Percentiles rank a stretch among this genome's conserved stretches.
phyloP scores from a whole-genome alignment of 2,797 vertebrate species.

The Muscicapa comitata region DNA sequence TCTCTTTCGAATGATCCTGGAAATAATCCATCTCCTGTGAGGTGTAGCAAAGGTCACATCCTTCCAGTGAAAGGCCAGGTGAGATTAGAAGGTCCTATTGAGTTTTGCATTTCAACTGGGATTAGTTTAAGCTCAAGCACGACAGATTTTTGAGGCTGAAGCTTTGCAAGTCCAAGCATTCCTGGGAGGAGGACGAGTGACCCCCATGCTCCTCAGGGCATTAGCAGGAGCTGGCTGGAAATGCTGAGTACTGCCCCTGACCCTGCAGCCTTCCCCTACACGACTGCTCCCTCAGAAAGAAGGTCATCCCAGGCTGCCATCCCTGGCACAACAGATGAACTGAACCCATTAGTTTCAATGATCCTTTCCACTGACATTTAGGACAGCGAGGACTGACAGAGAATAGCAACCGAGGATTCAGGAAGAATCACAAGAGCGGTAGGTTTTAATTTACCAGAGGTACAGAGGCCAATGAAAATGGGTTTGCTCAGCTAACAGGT shows the following conservation, averaged over 20 bases:
- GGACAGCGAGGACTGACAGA: background rate
- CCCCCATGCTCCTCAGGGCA: background rate
- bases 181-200: background rate
- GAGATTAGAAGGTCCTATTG: background rate
- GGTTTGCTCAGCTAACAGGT: background rate
- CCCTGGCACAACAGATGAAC: background rate
- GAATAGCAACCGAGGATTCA: background rate
- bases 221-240: background rate
- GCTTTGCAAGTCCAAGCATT: background rate
- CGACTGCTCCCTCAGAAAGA: background rate
- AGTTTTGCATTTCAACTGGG: background rate
- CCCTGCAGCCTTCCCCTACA: background rate
- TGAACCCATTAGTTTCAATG: constrained; percentile 21
- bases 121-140: background rate
- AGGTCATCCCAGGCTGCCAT: background rate
- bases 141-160: background rate
- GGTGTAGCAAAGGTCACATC: background rate
- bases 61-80: background rate
- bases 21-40: background rate
- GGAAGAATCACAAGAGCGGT: background rate
- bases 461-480: background rate
- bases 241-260: accelerated
- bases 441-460: background rate
- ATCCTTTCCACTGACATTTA: constrained; percentile 20
- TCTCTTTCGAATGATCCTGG: background rate